Percentiles rank a stretch among this genome's conserved stretches.
phyloP scores from a whole-genome alignment of 2,113 vertebrate species.

The Sialia sialis region DNA sequence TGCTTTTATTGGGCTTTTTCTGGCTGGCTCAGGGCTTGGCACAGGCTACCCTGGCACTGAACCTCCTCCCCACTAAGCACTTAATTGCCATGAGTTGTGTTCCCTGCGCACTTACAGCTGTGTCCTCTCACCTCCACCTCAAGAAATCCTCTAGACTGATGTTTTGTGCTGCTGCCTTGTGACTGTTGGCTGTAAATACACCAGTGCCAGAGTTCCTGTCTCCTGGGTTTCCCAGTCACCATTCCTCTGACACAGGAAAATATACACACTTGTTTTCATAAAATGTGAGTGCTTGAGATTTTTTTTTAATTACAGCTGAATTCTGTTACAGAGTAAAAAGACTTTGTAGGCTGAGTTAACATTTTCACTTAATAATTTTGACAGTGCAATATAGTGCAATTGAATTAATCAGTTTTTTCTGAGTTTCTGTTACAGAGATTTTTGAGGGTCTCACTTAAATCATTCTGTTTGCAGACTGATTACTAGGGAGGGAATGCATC shows the following conservation, averaged over 20 bases:
- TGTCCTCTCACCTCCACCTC: not conserved
- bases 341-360: not conserved
- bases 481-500: not conserved
- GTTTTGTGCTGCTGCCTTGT: conserved; percentile 33
- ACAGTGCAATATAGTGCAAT: not conserved
- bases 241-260: not conserved
- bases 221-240: not conserved
- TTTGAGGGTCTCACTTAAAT: not conserved
- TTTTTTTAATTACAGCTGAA: not conserved
- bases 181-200: not conserved
- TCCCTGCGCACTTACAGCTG: not conserved
- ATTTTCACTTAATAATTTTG: conserved; percentile 28
- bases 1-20: not conserved
- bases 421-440: not conserved
- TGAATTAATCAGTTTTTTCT: not conserved
- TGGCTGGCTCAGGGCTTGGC: not conserved
- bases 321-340: not conserved
- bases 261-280: not conserved
- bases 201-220: accelerated
- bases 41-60: not conserved
- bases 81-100: not conserved
- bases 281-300: not conserved
- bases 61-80: not conserved
- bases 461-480: not conserved
- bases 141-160: not conserved